These are phyloP conservation scores for Drosophila malerkotliana DNA, from an alignment of 1,140 invertebrate genomes.

Conservation along the genomic window DNA sequence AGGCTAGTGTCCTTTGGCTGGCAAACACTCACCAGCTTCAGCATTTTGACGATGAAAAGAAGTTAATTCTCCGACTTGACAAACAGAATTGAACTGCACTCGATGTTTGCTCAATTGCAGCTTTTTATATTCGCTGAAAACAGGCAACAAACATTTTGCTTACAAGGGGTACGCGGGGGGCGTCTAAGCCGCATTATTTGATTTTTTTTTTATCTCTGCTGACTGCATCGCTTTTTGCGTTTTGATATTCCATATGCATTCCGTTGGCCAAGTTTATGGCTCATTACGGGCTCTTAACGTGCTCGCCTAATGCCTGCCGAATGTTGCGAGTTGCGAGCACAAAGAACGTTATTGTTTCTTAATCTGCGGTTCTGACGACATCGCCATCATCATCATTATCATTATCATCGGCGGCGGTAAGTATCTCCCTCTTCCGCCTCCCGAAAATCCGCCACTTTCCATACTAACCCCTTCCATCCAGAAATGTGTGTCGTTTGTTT, in stretches of 20 bases:
- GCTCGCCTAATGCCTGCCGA: slow-evolving; percentile 52
- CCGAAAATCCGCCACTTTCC: slow-evolving; percentile 22
- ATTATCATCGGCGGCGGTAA: slow-evolving; percentile 15
- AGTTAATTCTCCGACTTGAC: slow-evolving; percentile 38
- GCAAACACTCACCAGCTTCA: slow-evolving; percentile 65
- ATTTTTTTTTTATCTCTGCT: slow-evolving; percentile 15
- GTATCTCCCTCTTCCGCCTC: slow-evolving; percentile 4
- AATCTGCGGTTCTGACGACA: slow-evolving; percentile 61
- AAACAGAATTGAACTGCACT: slow-evolving; percentile 57
- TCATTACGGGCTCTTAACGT: slow-evolving; percentile 63
- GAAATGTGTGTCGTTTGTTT: slow-evolving; percentile 16
- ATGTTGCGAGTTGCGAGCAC: slow-evolving; percentile 28
- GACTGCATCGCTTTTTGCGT: slow-evolving; percentile 54
- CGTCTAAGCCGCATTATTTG: slow-evolving; percentile 43
- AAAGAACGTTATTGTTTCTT: slow-evolving; percentile 68
- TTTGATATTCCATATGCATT: slow-evolving; percentile 72
- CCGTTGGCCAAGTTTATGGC: slow-evolving; percentile 57
- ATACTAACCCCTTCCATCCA: slow-evolving; percentile 9
- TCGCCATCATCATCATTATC: slow-evolving; percentile 35
- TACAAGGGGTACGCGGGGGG: slow-evolving; percentile 1
- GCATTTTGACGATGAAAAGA: slow-evolving; percentile 47
- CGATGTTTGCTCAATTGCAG: slow-evolving; percentile 26
- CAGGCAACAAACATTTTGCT: slow-evolving; percentile 26
- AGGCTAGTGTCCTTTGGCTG: slow-evolving; percentile 10
- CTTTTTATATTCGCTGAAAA: slow-evolving; percentile 50